Percentiles rank a stretch among this genome's conserved stretches.
Evolutionary conservation across 1,140 invertebrate genomes (phyloP).

Genomic region (Samia ricini): DNA sequence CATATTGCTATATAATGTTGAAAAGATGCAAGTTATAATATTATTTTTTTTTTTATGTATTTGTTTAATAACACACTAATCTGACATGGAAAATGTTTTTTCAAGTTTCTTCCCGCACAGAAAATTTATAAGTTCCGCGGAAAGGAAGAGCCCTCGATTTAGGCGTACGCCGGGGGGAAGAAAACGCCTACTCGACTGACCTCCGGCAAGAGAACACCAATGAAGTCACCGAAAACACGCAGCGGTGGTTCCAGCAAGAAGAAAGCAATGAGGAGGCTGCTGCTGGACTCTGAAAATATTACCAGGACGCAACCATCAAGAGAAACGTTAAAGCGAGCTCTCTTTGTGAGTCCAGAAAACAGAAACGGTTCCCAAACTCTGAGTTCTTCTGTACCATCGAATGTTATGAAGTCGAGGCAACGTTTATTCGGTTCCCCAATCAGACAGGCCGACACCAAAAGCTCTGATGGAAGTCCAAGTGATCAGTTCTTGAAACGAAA

Average conservation of each 20-base stretch:
- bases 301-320: slow-evolving; percentile 60
- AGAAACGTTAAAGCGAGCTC: slow-evolving; percentile 79
- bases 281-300: slow-evolving; percentile 49
- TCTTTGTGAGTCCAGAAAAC: slow-evolving; percentile 81
- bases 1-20: too few species aligned
- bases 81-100: slow-evolving; percentile 27
- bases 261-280: slow-evolving; percentile 61
- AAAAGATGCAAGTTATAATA: too few species aligned
- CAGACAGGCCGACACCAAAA: slow-evolving; percentile 49
- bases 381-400: slow-evolving; percentile 56
- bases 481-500: slow-evolving; percentile 67
- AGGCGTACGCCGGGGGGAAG: slow-evolving; percentile 63
- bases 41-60: background rate
- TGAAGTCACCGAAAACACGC: slow-evolving; percentile 67
- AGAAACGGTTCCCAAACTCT: slow-evolving; percentile 47
- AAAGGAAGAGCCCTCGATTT: slow-evolving; percentile 69
- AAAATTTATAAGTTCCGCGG: slow-evolving; percentile 60
- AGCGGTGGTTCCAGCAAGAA: slow-evolving; percentile 75
- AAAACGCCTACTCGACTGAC: slow-evolving; percentile 61
- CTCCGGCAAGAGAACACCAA: slow-evolving; percentile 67
- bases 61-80: slow-evolving; percentile 18
- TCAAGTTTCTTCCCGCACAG: slow-evolving; percentile 73
- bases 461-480: slow-evolving; percentile 52
- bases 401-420: slow-evolving; percentile 77
- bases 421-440: slow-evolving; percentile 79